A percentile compares a stretch with the other conserved stretches of the same genome.
Evolutionary conservation across 1,140 invertebrate genomes (phyloP).

Genomic region (Paracyclopina nana): DNA sequence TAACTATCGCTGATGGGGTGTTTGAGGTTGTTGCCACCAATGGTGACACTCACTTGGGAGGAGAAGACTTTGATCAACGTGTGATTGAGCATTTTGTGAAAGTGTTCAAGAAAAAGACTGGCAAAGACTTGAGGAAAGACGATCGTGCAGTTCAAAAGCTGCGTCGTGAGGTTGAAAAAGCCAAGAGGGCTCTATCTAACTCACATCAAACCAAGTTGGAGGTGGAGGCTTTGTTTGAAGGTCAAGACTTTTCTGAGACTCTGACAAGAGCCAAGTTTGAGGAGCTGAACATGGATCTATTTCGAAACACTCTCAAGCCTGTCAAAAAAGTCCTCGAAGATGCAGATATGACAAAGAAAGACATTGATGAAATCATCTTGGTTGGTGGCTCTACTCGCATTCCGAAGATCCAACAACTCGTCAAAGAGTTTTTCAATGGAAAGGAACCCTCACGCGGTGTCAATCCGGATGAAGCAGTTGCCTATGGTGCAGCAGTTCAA

Average conservation of each 20-base stretch:
- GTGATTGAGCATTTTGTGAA: slow-evolving; percentile 39
- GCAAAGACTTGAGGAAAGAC: slow-evolving; percentile 34
- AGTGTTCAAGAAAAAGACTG: slow-evolving; percentile 36
- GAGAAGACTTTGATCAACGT: slow-evolving; percentile 37
- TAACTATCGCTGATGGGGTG: slow-evolving; percentile 29
- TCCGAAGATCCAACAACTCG: slow-evolving; percentile 21
- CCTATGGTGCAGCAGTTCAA: slow-evolving; percentile 28
- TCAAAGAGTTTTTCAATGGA: slow-evolving; percentile 21
- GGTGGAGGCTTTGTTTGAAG: slow-evolving; percentile 26
- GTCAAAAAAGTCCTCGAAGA: slow-evolving; percentile 18
- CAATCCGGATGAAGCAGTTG: slow-evolving; percentile 30
- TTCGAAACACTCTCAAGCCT: slow-evolving; percentile 19
- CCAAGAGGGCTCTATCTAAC: slow-evolving; percentile 25
- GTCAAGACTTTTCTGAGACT: slow-evolving; percentile 31
- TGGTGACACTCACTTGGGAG: slow-evolving; percentile 24
- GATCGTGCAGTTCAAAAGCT: slow-evolving; percentile 26
- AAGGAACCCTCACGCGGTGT: slow-evolving; percentile 22
- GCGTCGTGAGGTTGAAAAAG: slow-evolving; percentile 27
- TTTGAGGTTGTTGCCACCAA: slow-evolving; percentile 20
- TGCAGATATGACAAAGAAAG: slow-evolving; percentile 17
- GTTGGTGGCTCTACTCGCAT: slow-evolving; percentile 23
- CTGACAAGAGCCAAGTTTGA: slow-evolving; percentile 21
- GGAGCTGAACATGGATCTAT: slow-evolving; percentile 19
- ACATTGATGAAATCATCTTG: slow-evolving; percentile 23
- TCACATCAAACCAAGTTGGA: slow-evolving; percentile 32